Conservation (phyloP, 2,113 vertebrate species). For the Bufo bufo region DNA sequence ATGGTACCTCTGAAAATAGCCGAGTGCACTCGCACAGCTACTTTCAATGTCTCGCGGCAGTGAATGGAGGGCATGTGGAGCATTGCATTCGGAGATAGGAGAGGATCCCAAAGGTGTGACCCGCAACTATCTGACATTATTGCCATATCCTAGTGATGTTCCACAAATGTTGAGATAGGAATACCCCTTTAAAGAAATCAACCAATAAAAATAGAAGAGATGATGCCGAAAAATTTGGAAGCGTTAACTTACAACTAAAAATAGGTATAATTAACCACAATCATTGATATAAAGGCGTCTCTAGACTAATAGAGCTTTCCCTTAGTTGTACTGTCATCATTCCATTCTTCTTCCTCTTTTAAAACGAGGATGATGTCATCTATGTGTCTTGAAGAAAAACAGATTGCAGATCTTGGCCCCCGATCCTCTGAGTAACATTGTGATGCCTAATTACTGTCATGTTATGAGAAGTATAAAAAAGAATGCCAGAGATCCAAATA, state of each 20-base stretch:
- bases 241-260: not conserved
- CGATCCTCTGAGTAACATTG: constrained; percentile 87
- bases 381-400: constrained; percentile 77
- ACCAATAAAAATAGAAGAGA: not conserved
- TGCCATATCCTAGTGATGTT: no score
- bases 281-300: constrained; percentile 80
- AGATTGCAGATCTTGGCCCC: constrained; percentile 77
- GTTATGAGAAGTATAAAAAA: constrained; percentile 85
- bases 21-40: no score
- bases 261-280: constrained; percentile 67
- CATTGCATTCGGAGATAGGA: no score
- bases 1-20: no score
- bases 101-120: no score
- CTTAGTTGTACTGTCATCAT: constrained; percentile 77
- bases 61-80: no score
- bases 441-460: constrained; percentile 98
- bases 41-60: no score
- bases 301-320: constrained; percentile 72
- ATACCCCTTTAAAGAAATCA: not conserved
- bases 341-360: constrained; percentile 88
- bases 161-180: no score
- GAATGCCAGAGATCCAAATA: constrained; percentile 95
- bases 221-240: not conserved
- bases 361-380: constrained; percentile 93
- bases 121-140: no score